Conservation (phyloP, 2,113 vertebrate genomes). For the Puffinus mauretanicus region DNA sequence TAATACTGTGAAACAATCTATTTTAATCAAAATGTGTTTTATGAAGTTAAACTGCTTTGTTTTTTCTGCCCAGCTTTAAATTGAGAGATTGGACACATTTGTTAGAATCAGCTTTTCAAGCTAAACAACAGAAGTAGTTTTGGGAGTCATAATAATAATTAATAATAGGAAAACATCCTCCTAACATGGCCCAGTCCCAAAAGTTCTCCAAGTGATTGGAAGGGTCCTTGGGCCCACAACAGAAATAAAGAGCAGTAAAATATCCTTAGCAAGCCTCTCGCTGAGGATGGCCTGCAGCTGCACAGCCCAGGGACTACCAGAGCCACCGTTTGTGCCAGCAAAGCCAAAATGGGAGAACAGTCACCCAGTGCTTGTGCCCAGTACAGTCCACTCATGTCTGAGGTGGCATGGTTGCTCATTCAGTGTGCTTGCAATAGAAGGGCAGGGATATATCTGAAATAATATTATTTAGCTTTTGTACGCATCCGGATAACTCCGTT, state of each 20-base stretch:
- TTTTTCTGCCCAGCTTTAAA: neutral
- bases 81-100: neutral
- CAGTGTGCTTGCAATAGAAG: neutral
- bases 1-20: neutral
- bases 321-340: neutral
- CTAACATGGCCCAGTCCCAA: neutral
- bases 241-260: neutral
- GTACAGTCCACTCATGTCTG: rapidly evolving
- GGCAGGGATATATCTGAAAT: neutral
- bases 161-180: neutral
- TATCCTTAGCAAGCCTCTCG: neutral
- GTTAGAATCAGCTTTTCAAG: neutral
- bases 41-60: neutral
- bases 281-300: neutral
- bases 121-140: neutral
- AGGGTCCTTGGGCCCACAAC: neutral
- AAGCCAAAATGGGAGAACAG: neutral
- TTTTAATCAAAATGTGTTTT: neutral
- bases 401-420: neutral
- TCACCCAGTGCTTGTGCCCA: neutral
- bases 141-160: neutral
- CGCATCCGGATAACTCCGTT: neutral
- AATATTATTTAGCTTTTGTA: neutral
- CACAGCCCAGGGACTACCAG: neutral
- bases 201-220: neutral